These are phyloP conservation scores for Musca vetustissima DNA, from an alignment of 1,140 invertebrate species.

Conservation along the genomic window DNA sequence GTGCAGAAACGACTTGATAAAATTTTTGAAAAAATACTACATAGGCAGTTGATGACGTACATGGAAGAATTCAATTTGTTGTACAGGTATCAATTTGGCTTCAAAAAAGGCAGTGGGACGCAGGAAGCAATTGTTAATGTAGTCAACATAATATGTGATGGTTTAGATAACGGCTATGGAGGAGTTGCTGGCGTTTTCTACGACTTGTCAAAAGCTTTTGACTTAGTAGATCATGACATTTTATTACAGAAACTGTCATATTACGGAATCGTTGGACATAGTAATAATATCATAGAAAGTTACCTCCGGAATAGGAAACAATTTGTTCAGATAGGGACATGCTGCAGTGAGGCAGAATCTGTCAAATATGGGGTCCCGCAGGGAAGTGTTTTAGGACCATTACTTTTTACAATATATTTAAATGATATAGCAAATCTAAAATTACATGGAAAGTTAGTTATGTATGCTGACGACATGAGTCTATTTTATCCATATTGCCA, in stretches of 20 bases:
- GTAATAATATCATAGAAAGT: no score
- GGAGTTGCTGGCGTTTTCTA: background rate
- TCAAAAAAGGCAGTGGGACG: background rate
- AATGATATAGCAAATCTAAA: background rate
- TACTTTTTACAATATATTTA: background rate
- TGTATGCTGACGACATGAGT: background rate
- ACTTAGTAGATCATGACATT: background rate
- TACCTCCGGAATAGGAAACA: background rate
- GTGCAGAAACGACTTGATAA: background rate
- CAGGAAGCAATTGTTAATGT: background rate
- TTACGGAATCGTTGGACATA: background rate
- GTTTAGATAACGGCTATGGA: background rate
- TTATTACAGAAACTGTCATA: background rate
- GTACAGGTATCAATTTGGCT: background rate
- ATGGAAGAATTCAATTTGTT: background rate
- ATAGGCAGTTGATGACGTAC: background rate
- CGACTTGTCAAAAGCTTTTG: background rate
- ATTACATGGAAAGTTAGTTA: background rate
- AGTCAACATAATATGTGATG: background rate
- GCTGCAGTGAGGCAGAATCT: background rate
- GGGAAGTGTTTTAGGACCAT: background rate
- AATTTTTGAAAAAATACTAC: constrained; percentile 4
- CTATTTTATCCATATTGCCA: background rate
- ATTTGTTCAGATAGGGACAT: background rate
- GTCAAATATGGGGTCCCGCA: background rate